Evolutionary conservation across 2,797 vertebrate genomes (phyloP).

Genomic region (Melanotaenia parkinsoni): DNA sequence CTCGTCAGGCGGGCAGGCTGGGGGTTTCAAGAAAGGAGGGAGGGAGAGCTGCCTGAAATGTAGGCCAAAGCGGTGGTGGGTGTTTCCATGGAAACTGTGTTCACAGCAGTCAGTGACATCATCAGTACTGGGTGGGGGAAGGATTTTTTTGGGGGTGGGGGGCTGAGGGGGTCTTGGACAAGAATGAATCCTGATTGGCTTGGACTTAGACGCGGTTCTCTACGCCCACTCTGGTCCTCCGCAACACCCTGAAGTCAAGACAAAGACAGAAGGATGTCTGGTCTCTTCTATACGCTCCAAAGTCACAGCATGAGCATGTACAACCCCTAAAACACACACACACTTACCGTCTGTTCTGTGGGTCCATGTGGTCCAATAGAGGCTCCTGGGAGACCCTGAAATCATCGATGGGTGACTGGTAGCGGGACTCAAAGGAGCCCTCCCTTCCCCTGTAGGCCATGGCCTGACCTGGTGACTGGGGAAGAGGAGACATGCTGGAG

Average conservation of each 20-base stretch:
- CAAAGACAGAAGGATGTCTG: constrained; percentile 55
- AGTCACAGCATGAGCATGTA: background rate
- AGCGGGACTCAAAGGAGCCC: constrained; percentile 91
- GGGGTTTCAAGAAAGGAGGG: constrained; percentile 53
- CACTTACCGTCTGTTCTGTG: constrained; percentile 89
- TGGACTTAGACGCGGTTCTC: constrained; percentile 92
- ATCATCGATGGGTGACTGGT: constrained; percentile 93
- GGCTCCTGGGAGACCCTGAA: constrained; percentile 92
- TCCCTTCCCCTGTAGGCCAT: constrained; percentile 87
- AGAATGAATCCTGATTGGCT: constrained; percentile 59
- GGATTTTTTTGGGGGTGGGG: constrained; percentile 23
- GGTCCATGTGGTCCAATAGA: constrained; percentile 90
- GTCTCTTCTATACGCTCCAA: constrained; percentile 18
- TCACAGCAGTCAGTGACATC: constrained; percentile 90
- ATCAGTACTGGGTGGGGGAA: constrained; percentile 83
- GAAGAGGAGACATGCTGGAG: constrained; percentile 74
- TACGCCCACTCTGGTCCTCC: constrained; percentile 92
- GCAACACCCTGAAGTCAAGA: constrained; percentile 84
- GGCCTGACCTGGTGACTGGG: constrained; percentile 83
- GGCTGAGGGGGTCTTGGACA: constrained; percentile 36
- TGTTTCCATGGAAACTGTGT: constrained; percentile 93
- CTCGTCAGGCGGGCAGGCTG: constrained; percentile 46
- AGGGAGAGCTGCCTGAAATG: constrained; percentile 91
- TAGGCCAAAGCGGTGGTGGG: constrained; percentile 90
- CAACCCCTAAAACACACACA: background rate